Conservation (phyloP, 2,888 invertebrate genomes). For the Eretmocerus hayati region DNA sequence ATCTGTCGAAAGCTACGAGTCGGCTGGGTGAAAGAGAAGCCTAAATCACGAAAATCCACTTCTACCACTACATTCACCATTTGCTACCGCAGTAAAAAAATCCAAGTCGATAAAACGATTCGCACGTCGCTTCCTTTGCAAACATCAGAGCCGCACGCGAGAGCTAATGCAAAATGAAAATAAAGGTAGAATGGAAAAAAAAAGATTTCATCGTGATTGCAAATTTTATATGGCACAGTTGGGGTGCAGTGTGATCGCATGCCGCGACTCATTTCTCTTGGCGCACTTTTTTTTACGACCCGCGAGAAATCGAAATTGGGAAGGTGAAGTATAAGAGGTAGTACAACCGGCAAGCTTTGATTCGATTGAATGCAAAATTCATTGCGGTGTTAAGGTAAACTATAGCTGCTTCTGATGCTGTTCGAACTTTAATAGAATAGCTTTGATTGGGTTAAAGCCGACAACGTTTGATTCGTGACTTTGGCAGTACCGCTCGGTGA, state of each 20-base stretch:
- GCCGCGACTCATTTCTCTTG: not conserved
- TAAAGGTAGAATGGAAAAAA: no score
- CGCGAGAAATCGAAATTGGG: not conserved
- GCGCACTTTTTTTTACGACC: not conserved
- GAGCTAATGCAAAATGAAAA: no score
- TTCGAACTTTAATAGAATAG: not conserved
- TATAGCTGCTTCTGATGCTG: no score
- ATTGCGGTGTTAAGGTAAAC: not conserved
- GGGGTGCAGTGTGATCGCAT: not conserved
- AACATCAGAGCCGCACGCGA: no score
- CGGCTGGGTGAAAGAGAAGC: not conserved
- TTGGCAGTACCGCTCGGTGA: no score
- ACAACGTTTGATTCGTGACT: no score
- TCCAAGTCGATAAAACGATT: slow-evolving; percentile 13
- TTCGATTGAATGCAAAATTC: not conserved
- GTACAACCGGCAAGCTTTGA: no score
- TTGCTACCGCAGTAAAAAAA: no score
- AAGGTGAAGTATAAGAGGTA: no score
- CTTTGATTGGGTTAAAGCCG: no score
- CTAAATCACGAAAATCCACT: slow-evolving; percentile 1
- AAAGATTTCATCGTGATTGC: not conserved
- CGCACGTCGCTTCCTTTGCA: slow-evolving; percentile 8
- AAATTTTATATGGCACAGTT: not conserved
- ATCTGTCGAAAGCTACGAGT: slow-evolving; percentile 16
- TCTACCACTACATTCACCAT: no score